phyloP scores from a whole-genome alignment of 1,140 invertebrate genomes.

The Dufourea novaeangliae region DNA sequence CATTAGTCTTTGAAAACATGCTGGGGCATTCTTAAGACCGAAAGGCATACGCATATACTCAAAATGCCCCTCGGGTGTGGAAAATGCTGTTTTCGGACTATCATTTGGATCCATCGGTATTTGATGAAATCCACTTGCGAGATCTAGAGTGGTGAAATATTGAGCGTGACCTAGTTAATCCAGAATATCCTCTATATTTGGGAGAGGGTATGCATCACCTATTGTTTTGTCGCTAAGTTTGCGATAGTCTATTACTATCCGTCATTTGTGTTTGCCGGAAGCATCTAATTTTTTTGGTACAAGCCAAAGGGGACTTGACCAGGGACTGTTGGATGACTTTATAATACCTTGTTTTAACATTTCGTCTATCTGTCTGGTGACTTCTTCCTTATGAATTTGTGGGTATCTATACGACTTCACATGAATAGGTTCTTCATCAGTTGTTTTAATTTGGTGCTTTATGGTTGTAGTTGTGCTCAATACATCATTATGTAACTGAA shows the following conservation, averaged over 20 bases:
- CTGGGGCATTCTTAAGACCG: too few species aligned
- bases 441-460: neutral
- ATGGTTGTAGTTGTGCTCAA: neutral
- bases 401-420: neutral
- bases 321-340: neutral
- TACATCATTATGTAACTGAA: neutral
- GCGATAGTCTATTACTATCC: slow-evolving; percentile 11
- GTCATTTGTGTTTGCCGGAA: neutral
- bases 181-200: slow-evolving; percentile 27
- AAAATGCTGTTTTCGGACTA: neutral
- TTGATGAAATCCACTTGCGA: neutral
- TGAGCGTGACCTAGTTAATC: neutral
- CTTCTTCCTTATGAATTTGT: slow-evolving; percentile 3
- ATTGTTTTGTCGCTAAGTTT: neutral
- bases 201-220: neutral
- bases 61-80: neutral
- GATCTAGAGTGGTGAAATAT: neutral
- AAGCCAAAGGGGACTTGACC: neutral
- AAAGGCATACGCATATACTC: too few species aligned
- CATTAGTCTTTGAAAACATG: too few species aligned
- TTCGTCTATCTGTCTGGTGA: neutral
- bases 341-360: slow-evolving; percentile 2
- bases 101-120: neutral
- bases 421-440: neutral
- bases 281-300: neutral